A percentile compares a stretch with the other conserved stretches of the same genome.
Evolutionary conservation across 1,140 invertebrate species (phyloP).

Genomic region (Hermetia illucens): DNA sequence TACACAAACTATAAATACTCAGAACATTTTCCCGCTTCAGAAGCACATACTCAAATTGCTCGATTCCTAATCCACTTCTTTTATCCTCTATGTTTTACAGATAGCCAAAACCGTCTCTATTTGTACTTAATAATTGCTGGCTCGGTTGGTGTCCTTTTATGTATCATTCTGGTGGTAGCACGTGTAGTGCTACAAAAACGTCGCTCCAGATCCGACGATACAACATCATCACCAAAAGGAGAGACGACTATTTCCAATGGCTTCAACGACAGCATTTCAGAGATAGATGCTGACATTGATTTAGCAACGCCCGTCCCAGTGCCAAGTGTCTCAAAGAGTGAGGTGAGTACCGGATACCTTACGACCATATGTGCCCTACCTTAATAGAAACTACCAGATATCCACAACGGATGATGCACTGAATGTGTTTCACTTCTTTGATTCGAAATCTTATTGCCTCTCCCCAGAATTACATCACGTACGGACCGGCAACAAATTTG

Average conservation of each 20-base stretch:
- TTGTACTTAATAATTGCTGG: conserved; percentile 59
- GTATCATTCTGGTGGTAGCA: conserved; percentile 49
- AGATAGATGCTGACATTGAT: conserved; percentile 59
- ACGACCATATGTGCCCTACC: no score
- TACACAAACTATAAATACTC: no score
- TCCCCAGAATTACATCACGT: conserved; percentile 22
- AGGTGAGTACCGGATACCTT: conserved; percentile 16
- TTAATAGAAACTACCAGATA: no score
- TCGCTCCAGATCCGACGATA: conserved; percentile 32
- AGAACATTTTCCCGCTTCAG: no score
- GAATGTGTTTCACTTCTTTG: no score
- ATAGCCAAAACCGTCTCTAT: conserved; percentile 62
- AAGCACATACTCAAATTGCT: no score
- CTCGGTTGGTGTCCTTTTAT: conserved; percentile 48
- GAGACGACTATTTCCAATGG: conserved; percentile 51
- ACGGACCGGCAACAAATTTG: conserved; percentile 17
- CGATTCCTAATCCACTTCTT: no score
- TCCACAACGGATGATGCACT: no score
- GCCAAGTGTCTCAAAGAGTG: conserved; percentile 25
- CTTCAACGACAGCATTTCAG: conserved; percentile 53
- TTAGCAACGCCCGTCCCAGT: conserved; percentile 42
- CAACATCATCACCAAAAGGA: conserved; percentile 17
- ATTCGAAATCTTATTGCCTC: no score
- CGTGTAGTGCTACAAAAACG: conserved; percentile 46
- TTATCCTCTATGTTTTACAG: no score